Evolutionary conservation across 2,113 vertebrate species (phyloP).

Genomic region (Eurystomus gularis): DNA sequence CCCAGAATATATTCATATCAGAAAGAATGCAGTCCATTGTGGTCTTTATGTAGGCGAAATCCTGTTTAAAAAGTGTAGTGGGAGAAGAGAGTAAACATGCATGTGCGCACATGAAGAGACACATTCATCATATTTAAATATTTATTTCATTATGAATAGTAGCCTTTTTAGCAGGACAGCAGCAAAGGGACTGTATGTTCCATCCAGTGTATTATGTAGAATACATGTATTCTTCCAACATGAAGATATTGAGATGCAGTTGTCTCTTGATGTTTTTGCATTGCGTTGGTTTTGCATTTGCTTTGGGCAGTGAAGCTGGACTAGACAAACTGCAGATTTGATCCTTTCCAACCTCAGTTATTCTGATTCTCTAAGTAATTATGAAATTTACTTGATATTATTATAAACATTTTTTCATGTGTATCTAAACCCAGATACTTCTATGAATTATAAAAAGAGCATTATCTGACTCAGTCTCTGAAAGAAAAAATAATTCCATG

Average conservation of each 20-base stretch:
- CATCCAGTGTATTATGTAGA: not conserved
- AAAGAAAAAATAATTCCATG: slow-evolving; percentile 11
- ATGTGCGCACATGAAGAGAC: not conserved
- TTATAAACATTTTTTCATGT: not conserved
- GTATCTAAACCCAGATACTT: not conserved
- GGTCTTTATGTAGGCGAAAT: not conserved
- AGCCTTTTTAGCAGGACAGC: not conserved
- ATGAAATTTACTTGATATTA: not conserved
- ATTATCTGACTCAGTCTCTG: not conserved
- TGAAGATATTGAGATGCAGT: not conserved
- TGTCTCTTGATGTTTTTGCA: not conserved
- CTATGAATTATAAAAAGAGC: not conserved
- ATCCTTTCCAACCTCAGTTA: not conserved
- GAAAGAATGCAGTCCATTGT: not conserved
- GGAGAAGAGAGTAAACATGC: not conserved
- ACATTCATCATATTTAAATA: not conserved
- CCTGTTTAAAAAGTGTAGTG: not conserved
- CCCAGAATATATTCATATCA: not conserved
- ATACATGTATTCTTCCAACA: not conserved
- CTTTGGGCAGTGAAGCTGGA: not conserved
- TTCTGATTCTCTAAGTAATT: not conserved
- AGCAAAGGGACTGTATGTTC: not conserved
- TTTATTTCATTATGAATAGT: not conserved
- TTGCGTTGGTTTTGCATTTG: not conserved
- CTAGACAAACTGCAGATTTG: not conserved